Conservation (phyloP, 2,113 vertebrate species). For the Siphamia tubifer region DNA sequence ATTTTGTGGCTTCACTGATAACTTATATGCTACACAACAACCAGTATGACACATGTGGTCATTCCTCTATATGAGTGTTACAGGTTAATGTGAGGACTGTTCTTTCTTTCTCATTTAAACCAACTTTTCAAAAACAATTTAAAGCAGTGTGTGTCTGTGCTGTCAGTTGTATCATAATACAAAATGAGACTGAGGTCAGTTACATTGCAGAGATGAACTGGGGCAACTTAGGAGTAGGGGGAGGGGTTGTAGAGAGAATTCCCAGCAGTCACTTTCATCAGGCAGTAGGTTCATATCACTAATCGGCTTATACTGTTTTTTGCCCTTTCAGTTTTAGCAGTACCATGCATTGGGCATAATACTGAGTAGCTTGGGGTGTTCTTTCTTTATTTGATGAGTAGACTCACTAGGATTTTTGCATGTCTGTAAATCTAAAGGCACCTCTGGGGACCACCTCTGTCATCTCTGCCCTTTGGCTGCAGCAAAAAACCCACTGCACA, state of each 20-base stretch:
- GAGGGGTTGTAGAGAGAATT: background rate
- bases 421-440: background rate
- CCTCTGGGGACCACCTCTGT: background rate
- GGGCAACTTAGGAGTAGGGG: slow-evolving; percentile 7
- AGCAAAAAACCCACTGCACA: background rate
- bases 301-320: background rate
- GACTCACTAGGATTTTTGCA: background rate
- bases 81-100: too few relatives aligned
- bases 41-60: too few relatives aligned
- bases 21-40: too few relatives aligned
- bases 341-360: too few relatives aligned
- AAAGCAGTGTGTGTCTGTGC: too few relatives aligned
- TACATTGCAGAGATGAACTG: slow-evolving; percentile 38
- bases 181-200: slow-evolving; percentile 1
- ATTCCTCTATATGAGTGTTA: too few relatives aligned
- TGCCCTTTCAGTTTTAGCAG: background rate
- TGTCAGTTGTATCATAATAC: slow-evolving; percentile 3
- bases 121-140: too few relatives aligned
- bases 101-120: too few relatives aligned
- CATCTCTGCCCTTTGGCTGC: background rate
- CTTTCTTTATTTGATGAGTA: background rate
- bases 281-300: background rate
- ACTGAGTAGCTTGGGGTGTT: background rate
- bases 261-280: background rate
- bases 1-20: too few relatives aligned